Percentiles rank a stretch among this genome's conserved stretches.
Evolutionary conservation across 2,888 invertebrate species (phyloP).

Genomic region (Pyralis farinalis): DNA sequence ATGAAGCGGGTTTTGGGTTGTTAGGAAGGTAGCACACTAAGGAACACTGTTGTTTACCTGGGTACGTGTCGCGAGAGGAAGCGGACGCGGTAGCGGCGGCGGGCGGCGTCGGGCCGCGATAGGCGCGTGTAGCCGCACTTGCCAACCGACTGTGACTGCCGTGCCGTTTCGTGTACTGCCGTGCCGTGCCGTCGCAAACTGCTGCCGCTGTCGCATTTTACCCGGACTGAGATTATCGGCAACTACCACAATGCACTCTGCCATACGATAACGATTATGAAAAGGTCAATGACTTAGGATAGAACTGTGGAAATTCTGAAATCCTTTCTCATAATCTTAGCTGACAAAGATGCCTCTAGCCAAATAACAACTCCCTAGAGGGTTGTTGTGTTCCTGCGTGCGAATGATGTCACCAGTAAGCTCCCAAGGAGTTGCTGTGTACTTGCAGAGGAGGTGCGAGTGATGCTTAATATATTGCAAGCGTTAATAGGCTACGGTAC

Average conservation of each 20-base stretch:
- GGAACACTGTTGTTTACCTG: slow-evolving; percentile 57
- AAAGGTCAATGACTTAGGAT: slow-evolving; percentile 25
- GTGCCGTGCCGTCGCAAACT: slow-evolving; percentile 5
- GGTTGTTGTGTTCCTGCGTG: too few species aligned
- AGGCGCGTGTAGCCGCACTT: slow-evolving; percentile 72
- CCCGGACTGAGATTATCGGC: slow-evolving; percentile 66
- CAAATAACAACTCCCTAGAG: too few species aligned
- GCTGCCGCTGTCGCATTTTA: slow-evolving; percentile 41
- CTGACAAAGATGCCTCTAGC: too few species aligned
- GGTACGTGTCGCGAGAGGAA: slow-evolving; percentile 39
- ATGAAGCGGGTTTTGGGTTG: slow-evolving; percentile 21
- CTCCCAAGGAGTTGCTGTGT: too few species aligned
- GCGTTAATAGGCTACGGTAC: too few species aligned
- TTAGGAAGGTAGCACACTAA: slow-evolving; percentile 15
- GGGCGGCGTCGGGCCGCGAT: slow-evolving; percentile 51
- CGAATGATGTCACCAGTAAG: too few species aligned
- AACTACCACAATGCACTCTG: slow-evolving; percentile 55
- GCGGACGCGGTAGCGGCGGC: slow-evolving; percentile 45
- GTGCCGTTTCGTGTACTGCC: too few species aligned
- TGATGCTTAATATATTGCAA: too few species aligned
- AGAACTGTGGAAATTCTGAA: not conserved
- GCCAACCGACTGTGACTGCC: slow-evolving; percentile 69
- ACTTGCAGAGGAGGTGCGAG: too few species aligned
- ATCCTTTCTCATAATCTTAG: not conserved
- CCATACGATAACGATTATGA: slow-evolving; percentile 56